A percentile compares a stretch with the other conserved stretches of the same genome.
These are phyloP conservation scores for Chromis chromis DNA, from an alignment of 2,797 vertebrate species.

Conservation along the genomic window DNA sequence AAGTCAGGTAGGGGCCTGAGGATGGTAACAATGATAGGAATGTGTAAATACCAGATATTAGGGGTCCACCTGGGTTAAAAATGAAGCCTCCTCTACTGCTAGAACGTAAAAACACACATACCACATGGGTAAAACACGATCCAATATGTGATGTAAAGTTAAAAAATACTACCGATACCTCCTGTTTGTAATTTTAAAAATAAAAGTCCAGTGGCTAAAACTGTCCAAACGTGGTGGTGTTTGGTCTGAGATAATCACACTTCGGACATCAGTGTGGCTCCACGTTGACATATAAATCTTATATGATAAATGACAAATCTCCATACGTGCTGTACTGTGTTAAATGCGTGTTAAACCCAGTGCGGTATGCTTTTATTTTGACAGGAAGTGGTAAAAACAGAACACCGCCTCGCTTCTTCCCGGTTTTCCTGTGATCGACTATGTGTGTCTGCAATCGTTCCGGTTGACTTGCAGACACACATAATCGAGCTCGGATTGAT, in stretches of 20 bases:
- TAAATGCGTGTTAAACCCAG: neutral
- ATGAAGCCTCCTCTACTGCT: no score
- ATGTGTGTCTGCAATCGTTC: conserved; percentile 18
- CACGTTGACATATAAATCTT: rapidly evolving
- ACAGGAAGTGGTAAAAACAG: neutral
- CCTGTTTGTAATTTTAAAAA: conserved; percentile 16
- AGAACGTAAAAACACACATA: conserved; percentile 31
- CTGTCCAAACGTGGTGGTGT: rapidly evolving
- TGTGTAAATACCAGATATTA: conserved; percentile 53
- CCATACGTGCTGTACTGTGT: rapidly evolving
- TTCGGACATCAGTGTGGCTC: rapidly evolving
- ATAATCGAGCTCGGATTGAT: conserved; percentile 41
- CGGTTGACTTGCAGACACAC: conserved; percentile 2
- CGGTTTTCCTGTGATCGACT: neutral
- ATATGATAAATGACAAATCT: no score
- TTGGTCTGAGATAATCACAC: rapidly evolving
- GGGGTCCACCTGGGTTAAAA: neutral
- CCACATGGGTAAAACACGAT: conserved; percentile 29
- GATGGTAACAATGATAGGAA: neutral
- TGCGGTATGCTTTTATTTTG: conserved; percentile 46
- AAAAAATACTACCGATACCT: neutral
- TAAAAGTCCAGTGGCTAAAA: conserved; percentile 6
- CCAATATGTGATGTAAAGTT: neutral
- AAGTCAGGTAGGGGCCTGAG: rapidly evolving
- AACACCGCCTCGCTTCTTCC: neutral